Evolutionary conservation across 2,888 invertebrate genomes (phyloP).

Genomic region (Priocnemis perturbator): DNA sequence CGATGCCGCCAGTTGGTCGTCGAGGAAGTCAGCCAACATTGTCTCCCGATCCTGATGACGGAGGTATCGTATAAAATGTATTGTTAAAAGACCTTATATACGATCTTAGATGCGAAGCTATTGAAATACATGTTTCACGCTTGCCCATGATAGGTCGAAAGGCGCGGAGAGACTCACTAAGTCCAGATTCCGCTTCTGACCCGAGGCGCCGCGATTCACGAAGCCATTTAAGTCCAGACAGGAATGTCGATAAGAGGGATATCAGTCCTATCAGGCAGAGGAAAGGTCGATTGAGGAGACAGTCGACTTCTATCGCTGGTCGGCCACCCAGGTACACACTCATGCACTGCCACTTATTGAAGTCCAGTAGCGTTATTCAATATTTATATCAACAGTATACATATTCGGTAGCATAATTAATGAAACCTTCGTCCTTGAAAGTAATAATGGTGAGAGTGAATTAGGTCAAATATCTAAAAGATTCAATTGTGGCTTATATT

Average conservation of each 20-base stretch:
- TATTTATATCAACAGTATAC: no score
- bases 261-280: constrained; percentile 86
- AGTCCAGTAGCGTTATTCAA: no score
- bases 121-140: not conserved
- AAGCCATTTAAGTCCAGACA: constrained; percentile 87
- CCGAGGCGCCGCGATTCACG: constrained; percentile 85
- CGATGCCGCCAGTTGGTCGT: constrained; percentile 84
- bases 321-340: constrained; percentile 74
- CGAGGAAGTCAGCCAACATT: constrained; percentile 89
- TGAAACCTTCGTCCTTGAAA: no score
- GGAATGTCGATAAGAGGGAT: constrained; percentile 83
- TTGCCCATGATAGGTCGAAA: constrained; percentile 78
- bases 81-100: not conserved
- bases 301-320: constrained; percentile 87
- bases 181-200: constrained; percentile 89
- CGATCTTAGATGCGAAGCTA: no score
- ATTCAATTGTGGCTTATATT: no score
- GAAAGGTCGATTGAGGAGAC: constrained; percentile 83
- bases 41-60: constrained; percentile 86
- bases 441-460: no score
- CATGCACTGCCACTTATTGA: not conserved
- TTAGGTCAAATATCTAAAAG: no score
- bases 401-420: no score
- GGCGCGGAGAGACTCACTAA: constrained; percentile 90
- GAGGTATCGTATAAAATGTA: constrained; percentile 55